phyloP scores from a whole-genome alignment of 2,113 vertebrate species.

The Scalopus aquaticus region DNA sequence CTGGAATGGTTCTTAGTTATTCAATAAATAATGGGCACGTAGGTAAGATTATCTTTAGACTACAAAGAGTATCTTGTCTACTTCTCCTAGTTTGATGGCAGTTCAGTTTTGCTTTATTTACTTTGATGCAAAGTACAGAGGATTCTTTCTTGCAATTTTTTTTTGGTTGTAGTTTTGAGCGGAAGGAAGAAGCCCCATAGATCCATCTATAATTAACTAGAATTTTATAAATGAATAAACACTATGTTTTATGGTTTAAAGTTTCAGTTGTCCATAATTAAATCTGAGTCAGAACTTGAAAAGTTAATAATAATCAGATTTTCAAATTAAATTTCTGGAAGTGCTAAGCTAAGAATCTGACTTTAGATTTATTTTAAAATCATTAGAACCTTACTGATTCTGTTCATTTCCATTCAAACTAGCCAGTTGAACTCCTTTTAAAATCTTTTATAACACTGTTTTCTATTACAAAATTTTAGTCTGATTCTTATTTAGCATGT shows the following conservation, averaged over 20 bases:
- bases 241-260: neutral
- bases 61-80: neutral
- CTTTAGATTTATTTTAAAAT: neutral
- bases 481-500: neutral
- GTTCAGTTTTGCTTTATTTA: neutral
- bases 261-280: neutral
- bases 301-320: neutral
- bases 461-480: constrained; percentile 36
- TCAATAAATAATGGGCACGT: neutral
- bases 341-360: constrained; percentile 1
- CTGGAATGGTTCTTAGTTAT: neutral
- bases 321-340: constrained; percentile 22
- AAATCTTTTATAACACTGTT: constrained; percentile 21
- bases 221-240: neutral
- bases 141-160: neutral
- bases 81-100: neutral
- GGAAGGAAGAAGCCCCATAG: neutral
- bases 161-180: neutral
- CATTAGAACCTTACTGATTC: neutral
- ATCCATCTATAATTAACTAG: neutral
- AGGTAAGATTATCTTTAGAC: neutral
- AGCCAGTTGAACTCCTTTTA: neutral
- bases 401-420: neutral
- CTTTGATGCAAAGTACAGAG: neutral
- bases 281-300: neutral